Conservation (phyloP, 2,888 invertebrate genomes). For the Amphipyra berbera region DNA sequence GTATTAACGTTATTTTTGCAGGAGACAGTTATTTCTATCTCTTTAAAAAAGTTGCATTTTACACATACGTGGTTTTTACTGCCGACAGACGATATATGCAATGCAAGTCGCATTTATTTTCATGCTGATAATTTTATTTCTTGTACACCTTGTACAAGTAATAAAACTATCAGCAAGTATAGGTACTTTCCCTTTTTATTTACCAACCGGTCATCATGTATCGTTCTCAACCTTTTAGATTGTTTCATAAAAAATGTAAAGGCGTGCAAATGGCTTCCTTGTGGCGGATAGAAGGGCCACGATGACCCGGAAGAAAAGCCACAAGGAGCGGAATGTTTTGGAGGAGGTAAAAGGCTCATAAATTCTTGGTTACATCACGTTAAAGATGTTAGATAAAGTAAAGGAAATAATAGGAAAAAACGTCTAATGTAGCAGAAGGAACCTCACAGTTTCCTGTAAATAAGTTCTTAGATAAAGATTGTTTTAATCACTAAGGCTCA, state of each 20-base stretch:
- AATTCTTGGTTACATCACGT: slow-evolving; percentile 32
- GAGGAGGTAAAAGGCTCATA: slow-evolving; percentile 44
- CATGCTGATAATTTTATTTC: too few relatives aligned
- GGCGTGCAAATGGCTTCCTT: slow-evolving; percentile 56
- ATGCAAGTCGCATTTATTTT: too few relatives aligned
- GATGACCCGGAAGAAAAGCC: slow-evolving; percentile 52
- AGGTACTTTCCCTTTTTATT: slow-evolving; percentile 15
- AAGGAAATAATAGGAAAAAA: slow-evolving; percentile 47
- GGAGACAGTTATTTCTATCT: too few relatives aligned
- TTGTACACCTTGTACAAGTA: not conserved
- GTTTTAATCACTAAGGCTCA: not conserved
- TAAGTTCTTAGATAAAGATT: not conserved
- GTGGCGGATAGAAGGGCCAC: slow-evolving; percentile 36
- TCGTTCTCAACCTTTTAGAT: slow-evolving; percentile 50
- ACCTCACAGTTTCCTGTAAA: too few relatives aligned
- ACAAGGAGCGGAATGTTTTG: slow-evolving; percentile 43
- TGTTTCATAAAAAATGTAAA: slow-evolving; percentile 63
- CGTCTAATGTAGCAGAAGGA: slow-evolving; percentile 20
- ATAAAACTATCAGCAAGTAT: not conserved
- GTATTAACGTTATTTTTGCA: too few relatives aligned
- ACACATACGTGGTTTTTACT: too few relatives aligned
- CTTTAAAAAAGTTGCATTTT: too few relatives aligned
- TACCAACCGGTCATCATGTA: slow-evolving; percentile 30
- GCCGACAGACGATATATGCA: too few relatives aligned
- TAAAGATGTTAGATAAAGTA: slow-evolving; percentile 48